A percentile compares a stretch with the other conserved stretches of the same genome.
Evolutionary conservation across 2,888 invertebrate genomes (phyloP).

Genomic region (Mystacides longicornis): DNA sequence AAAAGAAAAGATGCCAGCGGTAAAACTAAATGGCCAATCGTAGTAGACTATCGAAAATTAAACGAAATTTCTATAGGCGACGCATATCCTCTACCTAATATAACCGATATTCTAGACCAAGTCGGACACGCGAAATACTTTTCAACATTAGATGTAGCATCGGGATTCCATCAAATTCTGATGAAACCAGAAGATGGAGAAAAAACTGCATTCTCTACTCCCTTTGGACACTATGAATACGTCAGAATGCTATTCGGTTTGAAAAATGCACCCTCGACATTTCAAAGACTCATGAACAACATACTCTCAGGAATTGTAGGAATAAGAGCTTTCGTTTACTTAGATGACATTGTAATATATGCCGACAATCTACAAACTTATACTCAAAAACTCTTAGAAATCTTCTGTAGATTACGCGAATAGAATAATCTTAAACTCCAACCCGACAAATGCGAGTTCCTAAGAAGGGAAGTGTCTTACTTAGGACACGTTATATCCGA

Average conservation of each 20-base stretch:
- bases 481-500: conserved; percentile 30
- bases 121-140: conserved; percentile 33
- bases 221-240: conserved; percentile 32
- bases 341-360: conserved; percentile 32
- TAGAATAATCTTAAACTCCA: conserved; percentile 26
- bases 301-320: conserved; percentile 31
- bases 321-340: conserved; percentile 30
- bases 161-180: conserved; percentile 34
- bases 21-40: conserved; percentile 31
- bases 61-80: conserved; percentile 34
- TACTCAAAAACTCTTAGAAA: conserved; percentile 16
- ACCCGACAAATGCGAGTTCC: conserved; percentile 28
- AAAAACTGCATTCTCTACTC: conserved; percentile 34
- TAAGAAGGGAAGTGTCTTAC: conserved; percentile 28
- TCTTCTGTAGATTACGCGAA: conserved; percentile 19
- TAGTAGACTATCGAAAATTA: conserved; percentile 33
- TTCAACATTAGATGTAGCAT: conserved; percentile 32
- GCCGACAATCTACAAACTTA: conserved; percentile 26
- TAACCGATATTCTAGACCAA: conserved; percentile 32
- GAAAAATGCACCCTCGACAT: conserved; percentile 35
- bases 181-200: conserved; percentile 28
- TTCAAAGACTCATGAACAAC: conserved; percentile 34
- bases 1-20: conserved; percentile 31
- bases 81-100: conserved; percentile 32
- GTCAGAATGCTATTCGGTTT: conserved; percentile 34